Evolutionary conservation across 2,113 vertebrate genomes (phyloP).

Genomic region (Pterocles burchelli): DNA sequence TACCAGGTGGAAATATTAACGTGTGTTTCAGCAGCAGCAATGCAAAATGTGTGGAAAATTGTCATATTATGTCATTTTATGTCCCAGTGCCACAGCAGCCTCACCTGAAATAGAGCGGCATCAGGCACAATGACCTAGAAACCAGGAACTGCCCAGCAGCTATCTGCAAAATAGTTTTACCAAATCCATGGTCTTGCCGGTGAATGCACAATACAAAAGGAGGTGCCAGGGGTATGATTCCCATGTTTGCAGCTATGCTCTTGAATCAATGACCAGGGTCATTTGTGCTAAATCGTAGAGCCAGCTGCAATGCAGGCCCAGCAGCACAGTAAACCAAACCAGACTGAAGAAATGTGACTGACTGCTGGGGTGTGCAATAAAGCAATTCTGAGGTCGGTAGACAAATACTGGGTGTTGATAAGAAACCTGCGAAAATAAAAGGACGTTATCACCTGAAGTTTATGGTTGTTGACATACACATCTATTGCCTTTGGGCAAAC

Average conservation of each 20-base stretch:
- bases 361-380: background rate
- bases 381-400: background rate
- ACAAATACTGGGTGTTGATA: background rate
- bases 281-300: background rate
- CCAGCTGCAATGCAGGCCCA: background rate
- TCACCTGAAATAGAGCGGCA: background rate
- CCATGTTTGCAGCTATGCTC: rapidly evolving
- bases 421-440: background rate
- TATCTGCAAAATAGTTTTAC: background rate
- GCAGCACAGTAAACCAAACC: background rate
- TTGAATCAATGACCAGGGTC: background rate
- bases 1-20: background rate
- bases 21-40: background rate
- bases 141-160: background rate
- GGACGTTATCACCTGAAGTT: background rate
- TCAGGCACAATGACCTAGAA: background rate
- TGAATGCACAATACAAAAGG: background rate
- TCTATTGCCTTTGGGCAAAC: background rate
- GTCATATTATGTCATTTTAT: background rate
- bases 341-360: background rate
- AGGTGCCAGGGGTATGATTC: background rate
- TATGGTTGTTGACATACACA: background rate
- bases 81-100: background rate
- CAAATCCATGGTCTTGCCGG: background rate
- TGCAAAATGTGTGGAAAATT: background rate